These are phyloP conservation scores for Cynocephalus volans DNA, from an alignment of 2,113 vertebrate genomes.

Conservation along the genomic window DNA sequence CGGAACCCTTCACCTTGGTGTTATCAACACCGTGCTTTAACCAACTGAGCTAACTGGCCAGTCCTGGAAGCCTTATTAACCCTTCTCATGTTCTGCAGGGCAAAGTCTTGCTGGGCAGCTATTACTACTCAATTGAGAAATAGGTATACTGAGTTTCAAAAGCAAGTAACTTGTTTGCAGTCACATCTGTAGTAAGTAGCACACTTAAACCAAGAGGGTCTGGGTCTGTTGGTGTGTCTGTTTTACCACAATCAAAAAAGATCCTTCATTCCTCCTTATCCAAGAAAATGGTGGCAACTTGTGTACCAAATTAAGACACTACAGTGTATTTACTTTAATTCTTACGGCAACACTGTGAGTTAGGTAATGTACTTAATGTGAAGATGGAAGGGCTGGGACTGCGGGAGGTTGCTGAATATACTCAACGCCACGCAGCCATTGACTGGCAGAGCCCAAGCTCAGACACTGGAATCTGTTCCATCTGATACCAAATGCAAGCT, in stretches of 20 bases:
- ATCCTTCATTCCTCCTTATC: fast-evolving
- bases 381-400: background rate
- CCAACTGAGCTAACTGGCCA: too few relatives aligned
- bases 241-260: background rate
- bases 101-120: background rate
- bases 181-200: background rate
- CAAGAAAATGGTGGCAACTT: background rate
- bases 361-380: fast-evolving
- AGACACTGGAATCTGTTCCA: fast-evolving
- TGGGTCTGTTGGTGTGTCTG: background rate
- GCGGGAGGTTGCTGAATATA: fast-evolving
- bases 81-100: too few relatives aligned
- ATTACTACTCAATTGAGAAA: background rate
- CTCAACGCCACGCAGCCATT: background rate
- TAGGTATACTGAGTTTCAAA: fast-evolving
- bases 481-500: background rate
- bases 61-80: fast-evolving
- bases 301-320: background rate
- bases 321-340: background rate
- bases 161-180: too few relatives aligned
- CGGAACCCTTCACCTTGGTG: too few relatives aligned
- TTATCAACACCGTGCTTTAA: too few relatives aligned
- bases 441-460: background rate
- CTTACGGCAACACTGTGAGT: background rate
- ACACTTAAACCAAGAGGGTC: background rate